Percentiles rank a stretch among this genome's conserved stretches.
Evolutionary conservation across 2,888 invertebrate genomes (phyloP).

Genomic region (Cataglyphis livida): DNA sequence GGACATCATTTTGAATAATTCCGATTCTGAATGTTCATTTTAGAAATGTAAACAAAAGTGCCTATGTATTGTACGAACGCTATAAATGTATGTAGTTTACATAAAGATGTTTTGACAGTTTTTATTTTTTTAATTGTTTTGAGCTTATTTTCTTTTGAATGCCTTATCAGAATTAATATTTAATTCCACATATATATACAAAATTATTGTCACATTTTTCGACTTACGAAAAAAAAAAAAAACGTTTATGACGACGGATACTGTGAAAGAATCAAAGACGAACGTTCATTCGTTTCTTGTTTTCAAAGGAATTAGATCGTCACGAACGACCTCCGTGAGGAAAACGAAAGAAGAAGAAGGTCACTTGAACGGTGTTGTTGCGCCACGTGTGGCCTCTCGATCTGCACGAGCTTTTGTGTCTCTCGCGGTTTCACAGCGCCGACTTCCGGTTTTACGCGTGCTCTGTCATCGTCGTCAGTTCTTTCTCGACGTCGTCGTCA

Average conservation of each 20-base stretch:
- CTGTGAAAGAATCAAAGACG: background rate
- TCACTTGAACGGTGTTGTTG: background rate
- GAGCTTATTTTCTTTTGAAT: no score
- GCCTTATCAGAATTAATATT: background rate
- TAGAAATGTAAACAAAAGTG: no score
- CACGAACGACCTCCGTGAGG: background rate
- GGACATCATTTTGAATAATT: no score
- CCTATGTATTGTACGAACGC: no score
- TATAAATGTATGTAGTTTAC: no score
- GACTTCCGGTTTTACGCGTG: slow-evolving; percentile 33
- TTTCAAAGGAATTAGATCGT: slow-evolving; percentile 26
- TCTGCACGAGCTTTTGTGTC: slow-evolving; percentile 45
- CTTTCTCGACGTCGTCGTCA: background rate
- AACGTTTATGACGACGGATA: background rate
- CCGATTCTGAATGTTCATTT: no score
- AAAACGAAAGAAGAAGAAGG: slow-evolving; percentile 18
- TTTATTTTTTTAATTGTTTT: no score
- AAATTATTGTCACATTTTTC: background rate
- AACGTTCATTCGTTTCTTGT: background rate
- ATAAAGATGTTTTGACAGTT: no score
- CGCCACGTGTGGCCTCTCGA: slow-evolving; percentile 12
- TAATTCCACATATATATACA: background rate
- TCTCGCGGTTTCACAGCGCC: slow-evolving; percentile 4
- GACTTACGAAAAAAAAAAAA: background rate
- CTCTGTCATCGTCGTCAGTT: background rate